phyloP scores from a whole-genome alignment of 2,888 invertebrate species.

The Orgyia antiqua region DNA sequence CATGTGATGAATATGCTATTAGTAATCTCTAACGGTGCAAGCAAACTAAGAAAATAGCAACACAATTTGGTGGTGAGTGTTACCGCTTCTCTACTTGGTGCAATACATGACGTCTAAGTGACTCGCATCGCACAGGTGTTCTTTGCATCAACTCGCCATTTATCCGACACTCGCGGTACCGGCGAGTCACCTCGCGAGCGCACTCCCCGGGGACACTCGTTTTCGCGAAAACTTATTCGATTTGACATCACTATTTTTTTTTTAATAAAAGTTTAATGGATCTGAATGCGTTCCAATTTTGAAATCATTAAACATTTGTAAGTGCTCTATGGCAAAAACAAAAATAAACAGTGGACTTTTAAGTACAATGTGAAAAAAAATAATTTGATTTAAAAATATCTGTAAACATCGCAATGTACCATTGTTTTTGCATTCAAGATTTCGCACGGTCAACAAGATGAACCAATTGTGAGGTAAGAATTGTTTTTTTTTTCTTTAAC shows the following conservation, averaged over 20 bases:
- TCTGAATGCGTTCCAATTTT: constrained; percentile 15
- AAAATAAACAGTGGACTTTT: constrained; percentile 24
- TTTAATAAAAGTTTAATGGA: constrained; percentile 7
- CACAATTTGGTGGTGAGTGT: constrained; percentile 17
- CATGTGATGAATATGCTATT: constrained; percentile 6
- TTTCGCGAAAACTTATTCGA: constrained; percentile 30
- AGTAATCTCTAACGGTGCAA: constrained; percentile 9
- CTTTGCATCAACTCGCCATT: constrained; percentile 52
- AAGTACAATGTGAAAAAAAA: constrained; percentile 27
- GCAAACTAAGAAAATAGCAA: constrained; percentile 18
- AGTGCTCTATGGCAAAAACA: constrained; percentile 21
- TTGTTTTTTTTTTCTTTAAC: constrained; percentile 13
- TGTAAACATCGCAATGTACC: constrained; percentile 37
- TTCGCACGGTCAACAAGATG: constrained; percentile 38
- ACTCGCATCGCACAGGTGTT: constrained; percentile 49
- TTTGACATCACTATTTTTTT: constrained; percentile 6
- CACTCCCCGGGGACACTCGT: constrained; percentile 30
- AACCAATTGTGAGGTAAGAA: constrained; percentile 45
- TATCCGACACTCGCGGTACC: constrained; percentile 60
- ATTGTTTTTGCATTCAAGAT: constrained; percentile 42
- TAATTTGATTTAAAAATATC: constrained; percentile 28
- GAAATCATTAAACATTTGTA: constrained; percentile 11
- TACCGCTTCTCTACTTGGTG: constrained; percentile 27
- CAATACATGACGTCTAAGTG: constrained; percentile 43
- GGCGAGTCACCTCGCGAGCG: constrained; percentile 51